Base-by-base conservation (phyloP, 2,888 invertebrate genomes). In the Melitaea athalia region DNA sequence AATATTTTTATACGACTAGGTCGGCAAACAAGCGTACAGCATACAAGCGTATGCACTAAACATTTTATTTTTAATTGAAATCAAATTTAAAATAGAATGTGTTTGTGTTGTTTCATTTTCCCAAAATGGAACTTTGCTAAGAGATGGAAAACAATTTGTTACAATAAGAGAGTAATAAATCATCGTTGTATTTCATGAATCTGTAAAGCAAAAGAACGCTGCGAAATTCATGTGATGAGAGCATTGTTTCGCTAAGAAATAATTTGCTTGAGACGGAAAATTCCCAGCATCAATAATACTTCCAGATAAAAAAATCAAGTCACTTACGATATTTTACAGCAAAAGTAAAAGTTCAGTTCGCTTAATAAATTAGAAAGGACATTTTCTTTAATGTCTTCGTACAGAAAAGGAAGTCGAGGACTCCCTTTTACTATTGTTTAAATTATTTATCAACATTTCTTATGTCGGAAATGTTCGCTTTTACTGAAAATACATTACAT, bases 161-260 rank as follows among this genome's bases (percentile, higher is more conserved):
- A 63, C 12, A 62, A 42, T 12, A 50, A 62, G 24, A 53, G 15
- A 52, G 17, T 64, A 69, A 69, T 68, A 68, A 68, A 68, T 69
- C 64, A 64, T 62, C 17, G 15, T 59, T 57, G 52, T 64, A 43
- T 69, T 61, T 63, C 63, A 68, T 68, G 63, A 68, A 63, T 68
- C 59, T 31, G 59, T 63, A 68, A 55, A 63, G 49, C 62, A 61
- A 53, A 68, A 68, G 63, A 68, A 68, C 42, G 59, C 70, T 64
- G 55, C 43, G 68, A 63, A 65, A 67, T 67, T 59, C 55, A 68
- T 63, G 63, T 68, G 64, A 63, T 59, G 69, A 67, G 57, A 63
- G 50, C 62, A 57, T 59, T 15, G 24, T 8, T 33, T 47, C 42
- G 62, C 55, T 57, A 57, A 45, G 53, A 10, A 53, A 66, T 53